phyloP scores from a whole-genome alignment of 2,797 vertebrate species.

The Hapalemur alaotrensis region DNA sequence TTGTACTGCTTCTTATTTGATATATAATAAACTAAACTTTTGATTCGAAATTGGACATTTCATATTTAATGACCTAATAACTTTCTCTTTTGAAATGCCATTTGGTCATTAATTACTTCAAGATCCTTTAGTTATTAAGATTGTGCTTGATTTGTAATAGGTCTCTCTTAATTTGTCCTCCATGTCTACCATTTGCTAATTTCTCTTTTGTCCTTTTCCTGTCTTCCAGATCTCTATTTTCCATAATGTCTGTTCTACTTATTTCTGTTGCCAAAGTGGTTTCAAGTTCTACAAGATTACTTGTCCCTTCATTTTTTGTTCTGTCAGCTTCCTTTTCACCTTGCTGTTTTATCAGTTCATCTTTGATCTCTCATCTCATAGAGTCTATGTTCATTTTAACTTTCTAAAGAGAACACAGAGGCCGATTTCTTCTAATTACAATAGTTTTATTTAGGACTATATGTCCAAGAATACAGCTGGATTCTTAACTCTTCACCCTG shows the following conservation, averaged over 20 bases:
- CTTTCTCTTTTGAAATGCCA: slow-evolving; percentile 12
- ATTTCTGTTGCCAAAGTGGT: background rate
- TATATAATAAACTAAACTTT: no score
- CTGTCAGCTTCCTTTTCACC: background rate
- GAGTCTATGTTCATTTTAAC: background rate
- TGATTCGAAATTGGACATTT: no score
- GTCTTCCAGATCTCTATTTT: background rate
- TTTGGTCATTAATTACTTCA: background rate
- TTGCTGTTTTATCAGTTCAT: slow-evolving; percentile 26
- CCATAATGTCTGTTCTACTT: background rate
- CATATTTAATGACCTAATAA: background rate
- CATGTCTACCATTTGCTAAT: background rate
- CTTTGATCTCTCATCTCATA: background rate
- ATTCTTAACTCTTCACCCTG: background rate
- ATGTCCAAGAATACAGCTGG: background rate
- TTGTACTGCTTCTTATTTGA: no score
- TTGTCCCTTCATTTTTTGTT: background rate
- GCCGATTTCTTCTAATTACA: background rate
- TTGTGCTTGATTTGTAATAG: background rate
- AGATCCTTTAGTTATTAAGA: background rate
- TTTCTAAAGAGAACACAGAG: background rate
- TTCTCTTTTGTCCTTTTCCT: background rate
- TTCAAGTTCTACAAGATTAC: background rate
- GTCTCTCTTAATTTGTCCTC: background rate
- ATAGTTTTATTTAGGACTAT: background rate